Evolutionary conservation across 2,797 vertebrate species (phyloP).

Genomic region (Euthynnus affinis): DNA sequence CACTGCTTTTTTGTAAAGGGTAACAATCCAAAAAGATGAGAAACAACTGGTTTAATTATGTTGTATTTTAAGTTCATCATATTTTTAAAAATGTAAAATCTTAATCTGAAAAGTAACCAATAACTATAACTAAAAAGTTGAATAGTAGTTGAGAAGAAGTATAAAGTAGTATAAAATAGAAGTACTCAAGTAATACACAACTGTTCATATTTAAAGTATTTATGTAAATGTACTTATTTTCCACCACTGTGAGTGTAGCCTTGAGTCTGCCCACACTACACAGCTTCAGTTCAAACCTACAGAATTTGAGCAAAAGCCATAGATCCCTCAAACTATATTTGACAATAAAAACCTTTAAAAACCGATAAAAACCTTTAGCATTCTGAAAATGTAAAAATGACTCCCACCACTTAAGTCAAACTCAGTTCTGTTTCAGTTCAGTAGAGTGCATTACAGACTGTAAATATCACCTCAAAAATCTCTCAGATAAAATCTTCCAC

Average conservation of each 20-base stretch:
- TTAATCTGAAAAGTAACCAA: background rate
- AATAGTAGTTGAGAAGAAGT: background rate
- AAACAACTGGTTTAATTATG: too few species aligned
- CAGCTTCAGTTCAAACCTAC: background rate
- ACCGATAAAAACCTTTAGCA: conserved; percentile 1
- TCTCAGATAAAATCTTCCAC: conserved; percentile 21
- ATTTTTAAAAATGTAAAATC: background rate
- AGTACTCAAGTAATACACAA: background rate
- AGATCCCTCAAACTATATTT: background rate
- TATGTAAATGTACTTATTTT: background rate
- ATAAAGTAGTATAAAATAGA: background rate
- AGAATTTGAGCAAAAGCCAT: conserved; percentile 6
- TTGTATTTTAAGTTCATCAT: background rate
- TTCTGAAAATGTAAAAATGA: background rate
- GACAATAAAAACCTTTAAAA: background rate
- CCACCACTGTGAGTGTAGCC: conserved; percentile 7
- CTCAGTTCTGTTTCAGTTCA: background rate
- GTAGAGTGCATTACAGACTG: background rate
- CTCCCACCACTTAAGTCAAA: background rate
- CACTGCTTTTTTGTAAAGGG: too few species aligned
- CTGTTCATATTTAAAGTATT: background rate
- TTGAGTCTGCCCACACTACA: conserved; percentile 17
- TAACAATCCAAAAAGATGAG: too few species aligned
- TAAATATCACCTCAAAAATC: background rate
- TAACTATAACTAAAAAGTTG: too few species aligned